These are phyloP conservation scores for Eubasilissa regina DNA, from an alignment of 1,140 invertebrate species.

Conservation along the genomic window DNA sequence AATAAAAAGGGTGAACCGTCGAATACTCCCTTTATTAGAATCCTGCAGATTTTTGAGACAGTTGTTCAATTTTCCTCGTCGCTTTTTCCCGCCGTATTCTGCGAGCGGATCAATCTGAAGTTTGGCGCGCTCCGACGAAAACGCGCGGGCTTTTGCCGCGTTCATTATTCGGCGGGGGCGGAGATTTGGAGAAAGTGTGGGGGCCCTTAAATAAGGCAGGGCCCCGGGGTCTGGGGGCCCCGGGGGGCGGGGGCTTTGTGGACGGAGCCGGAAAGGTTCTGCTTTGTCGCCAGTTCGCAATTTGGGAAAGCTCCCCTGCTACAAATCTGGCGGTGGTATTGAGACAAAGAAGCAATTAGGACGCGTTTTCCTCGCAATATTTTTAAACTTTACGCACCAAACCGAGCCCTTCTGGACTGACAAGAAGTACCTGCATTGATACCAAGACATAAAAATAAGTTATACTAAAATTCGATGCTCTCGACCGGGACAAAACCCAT, in stretches of 20 bases:
- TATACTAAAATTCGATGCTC: no score
- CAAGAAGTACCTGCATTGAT: no score
- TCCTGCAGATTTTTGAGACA: background rate
- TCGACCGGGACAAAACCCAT: no score
- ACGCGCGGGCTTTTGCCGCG: constrained; percentile 38
- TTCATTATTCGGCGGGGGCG: constrained; percentile 45
- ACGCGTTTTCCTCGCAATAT: background rate
- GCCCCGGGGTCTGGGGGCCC: background rate
- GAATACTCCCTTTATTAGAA: background rate
- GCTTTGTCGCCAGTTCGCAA: constrained; percentile 42
- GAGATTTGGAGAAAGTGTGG: constrained; percentile 40
- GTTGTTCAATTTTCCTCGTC: constrained; percentile 12
- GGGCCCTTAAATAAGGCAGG: constrained; percentile 40
- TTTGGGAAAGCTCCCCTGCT: constrained; percentile 29
- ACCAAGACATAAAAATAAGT: no score
- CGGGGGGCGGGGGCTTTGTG: constrained; percentile 6
- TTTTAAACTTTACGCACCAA: constrained; percentile 26
- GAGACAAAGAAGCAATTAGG: constrained; percentile 43
- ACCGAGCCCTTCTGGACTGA: background rate
- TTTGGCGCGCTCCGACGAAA: constrained; percentile 30
- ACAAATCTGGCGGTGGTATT: constrained; percentile 27
- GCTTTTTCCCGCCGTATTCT: constrained; percentile 9
- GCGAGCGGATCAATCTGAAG: constrained; percentile 35
- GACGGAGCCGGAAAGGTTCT: constrained; percentile 34
- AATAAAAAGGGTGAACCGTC: background rate